Base-by-base conservation (phyloP, 2,797 vertebrate genomes). In the Melanotaenia parkinsoni region DNA sequence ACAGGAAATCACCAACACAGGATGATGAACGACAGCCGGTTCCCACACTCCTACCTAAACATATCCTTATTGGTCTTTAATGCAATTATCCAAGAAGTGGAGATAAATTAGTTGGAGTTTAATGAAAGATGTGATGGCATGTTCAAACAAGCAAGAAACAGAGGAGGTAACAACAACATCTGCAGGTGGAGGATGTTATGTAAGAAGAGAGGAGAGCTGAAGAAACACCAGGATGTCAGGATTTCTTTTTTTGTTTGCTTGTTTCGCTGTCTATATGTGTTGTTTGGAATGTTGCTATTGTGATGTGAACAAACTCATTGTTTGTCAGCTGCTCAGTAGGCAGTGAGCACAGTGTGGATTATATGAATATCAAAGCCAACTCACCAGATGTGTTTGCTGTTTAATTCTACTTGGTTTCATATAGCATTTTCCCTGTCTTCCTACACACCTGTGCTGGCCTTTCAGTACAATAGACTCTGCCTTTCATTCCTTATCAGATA, bases 31-130 rank as follows among this genome's bases (percentile, higher is more conserved):
- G 32, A 58, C 1, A 65, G 65, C 72, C 76, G 18, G 67, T 90
- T 92, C 89, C 88, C 89, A 91, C 80, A 86, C 72, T 82, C 68
- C 66, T 60, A 72, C 60, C 64, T 75, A 89, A 85, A 89, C 80
- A 85, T n/a, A 24, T 32, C 0, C 16, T 89, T 81, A 86, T 84
- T 82, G 76, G 74, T 26, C 63, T 67, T 38, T 82, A 86, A 88
- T 89, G 75, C 50, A 83, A 88, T 91, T 87, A 87, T 54, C 51
- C 32, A 37, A 77, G 57, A 38, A 71, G 76, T 4, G 51, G 59
- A 43, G 65, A 63, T 57, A 72, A 71, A 78, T 28, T 30, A 73
- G 74, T 77, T 77, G 51, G 33, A 30, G 72, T 72, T 76, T 82
- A 38, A 74, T 47, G 53, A 40, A 45, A 70, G 47, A 77, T 51